Evolutionary conservation across 2,888 invertebrate species (phyloP), one percentile per base, ranked within the genome.

Genomic region (Protodeltote pygarga): DNA sequence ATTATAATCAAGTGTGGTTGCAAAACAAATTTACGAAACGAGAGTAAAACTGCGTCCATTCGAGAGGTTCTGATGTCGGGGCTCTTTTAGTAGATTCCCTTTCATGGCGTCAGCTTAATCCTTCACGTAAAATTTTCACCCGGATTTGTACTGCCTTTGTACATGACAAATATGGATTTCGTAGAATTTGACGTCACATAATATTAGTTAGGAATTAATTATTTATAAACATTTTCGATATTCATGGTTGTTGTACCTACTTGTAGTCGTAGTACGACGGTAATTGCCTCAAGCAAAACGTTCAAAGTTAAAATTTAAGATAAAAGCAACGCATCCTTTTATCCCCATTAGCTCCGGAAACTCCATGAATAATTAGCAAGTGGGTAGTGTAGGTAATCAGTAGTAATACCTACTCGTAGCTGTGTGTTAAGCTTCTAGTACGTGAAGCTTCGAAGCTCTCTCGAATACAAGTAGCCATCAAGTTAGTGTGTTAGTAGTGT

Each of bases 81-180:
- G 60, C 71, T 65, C 68, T 66, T 75, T 68, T 65, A 60, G 37
- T 45, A 67, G 66, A 77, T 70, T 73, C 65, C 33, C 69, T 71
- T 75, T 73, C 69, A 73, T 71, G 65, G 63, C 65, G 65, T 72
- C 70, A 66, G 64, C 63, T 73, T 77, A 77, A 77, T 75, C 71
- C 66, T 47, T 53, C 60, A 65, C 68, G 66, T 76, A 73, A 80
- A 80, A 75, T 77, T 77, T 75, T 52, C 28, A 13, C 17, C 41
- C 31, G 32, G 48, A 44, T 47, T 53, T 46, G 25, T 49, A 45
- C 23, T 34, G 49, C 44, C 55, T 71, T 71, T 69, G 62, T 66
- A 55, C 52, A 60, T 42, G 47, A 50, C 60, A 65, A 72, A 65
- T 65, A 71, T 68, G 50, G 53, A 60, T 58, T 61, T 60, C 25